Evolutionary conservation across 2,797 vertebrate species (phyloP).

Genomic region (Sebastes melanostomus): DNA sequence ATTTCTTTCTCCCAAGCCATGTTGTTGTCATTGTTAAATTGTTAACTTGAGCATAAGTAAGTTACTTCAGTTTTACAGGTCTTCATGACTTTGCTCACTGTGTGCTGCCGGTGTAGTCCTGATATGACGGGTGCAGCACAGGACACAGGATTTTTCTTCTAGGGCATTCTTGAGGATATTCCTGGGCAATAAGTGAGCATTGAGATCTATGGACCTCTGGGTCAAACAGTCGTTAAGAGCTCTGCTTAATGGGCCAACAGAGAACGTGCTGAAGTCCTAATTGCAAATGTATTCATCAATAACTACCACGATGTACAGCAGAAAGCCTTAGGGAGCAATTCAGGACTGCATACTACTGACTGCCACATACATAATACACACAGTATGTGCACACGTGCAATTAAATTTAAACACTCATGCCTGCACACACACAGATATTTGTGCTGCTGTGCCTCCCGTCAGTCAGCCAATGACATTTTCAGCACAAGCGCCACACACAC

Average conservation of each 20-base stretch:
- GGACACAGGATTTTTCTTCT: not conserved
- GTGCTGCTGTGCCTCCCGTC: constrained; percentile 3
- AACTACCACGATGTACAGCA: not conserved
- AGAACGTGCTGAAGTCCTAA: not conserved
- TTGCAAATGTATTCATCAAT: constrained; percentile 27
- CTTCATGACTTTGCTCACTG: too few relatives aligned
- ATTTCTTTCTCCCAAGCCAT: fast-evolving
- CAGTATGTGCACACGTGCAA: not conserved
- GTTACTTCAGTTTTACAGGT: too few relatives aligned
- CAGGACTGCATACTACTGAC: not conserved
- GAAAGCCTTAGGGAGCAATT: not conserved
- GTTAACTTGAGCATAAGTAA: too few relatives aligned
- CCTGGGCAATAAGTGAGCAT: not conserved
- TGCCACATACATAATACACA: not conserved
- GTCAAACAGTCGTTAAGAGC: constrained; percentile 4
- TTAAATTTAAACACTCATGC: not conserved
- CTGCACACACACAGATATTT: not conserved
- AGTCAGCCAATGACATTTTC: constrained; percentile 62
- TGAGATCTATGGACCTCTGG: not conserved
- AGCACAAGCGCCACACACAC: not conserved
- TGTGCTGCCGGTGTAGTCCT: too few relatives aligned
- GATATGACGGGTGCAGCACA: too few relatives aligned
- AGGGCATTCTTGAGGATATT: not conserved
- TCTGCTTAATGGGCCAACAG: not conserved
- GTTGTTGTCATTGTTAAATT: too few relatives aligned